Percentiles rank a stretch among this genome's conserved stretches.
Conservation (phyloP, 2,113 vertebrate species). For the Columbina picui region DNA sequence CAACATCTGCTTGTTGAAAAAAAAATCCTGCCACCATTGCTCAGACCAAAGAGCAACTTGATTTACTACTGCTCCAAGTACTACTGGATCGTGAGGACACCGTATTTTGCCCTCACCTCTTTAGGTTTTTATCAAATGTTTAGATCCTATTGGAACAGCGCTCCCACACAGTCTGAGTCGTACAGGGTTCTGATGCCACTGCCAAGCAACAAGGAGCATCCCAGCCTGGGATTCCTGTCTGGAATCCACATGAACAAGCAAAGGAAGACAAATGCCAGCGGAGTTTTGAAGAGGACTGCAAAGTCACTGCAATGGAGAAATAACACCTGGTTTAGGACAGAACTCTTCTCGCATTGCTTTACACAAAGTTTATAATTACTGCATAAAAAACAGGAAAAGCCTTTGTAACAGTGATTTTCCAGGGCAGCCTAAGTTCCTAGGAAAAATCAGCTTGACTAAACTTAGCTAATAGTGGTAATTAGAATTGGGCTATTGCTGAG, state of each 20-base stretch:
- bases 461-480: background rate
- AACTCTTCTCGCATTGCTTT: background rate
- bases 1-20: background rate
- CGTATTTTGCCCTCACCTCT: background rate
- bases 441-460: background rate
- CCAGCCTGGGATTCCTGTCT: background rate
- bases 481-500: background rate
- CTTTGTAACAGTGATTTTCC: background rate
- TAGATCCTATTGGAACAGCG: background rate
- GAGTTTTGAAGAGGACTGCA: background rate
- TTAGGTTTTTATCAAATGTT: background rate
- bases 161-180: background rate
- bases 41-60: background rate
- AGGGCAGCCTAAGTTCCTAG: background rate
- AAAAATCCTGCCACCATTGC: background rate
- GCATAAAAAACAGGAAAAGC: background rate
- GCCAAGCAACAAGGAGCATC: background rate
- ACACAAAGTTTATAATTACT: background rate
- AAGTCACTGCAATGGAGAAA: background rate
- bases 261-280: background rate
- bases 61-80: background rate
- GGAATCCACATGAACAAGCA: background rate
- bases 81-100: background rate
- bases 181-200: background rate
- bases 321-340: background rate